These are phyloP conservation scores for Conomelus anceps DNA, from an alignment of 2,888 invertebrate genomes.

Conservation along the genomic window DNA sequence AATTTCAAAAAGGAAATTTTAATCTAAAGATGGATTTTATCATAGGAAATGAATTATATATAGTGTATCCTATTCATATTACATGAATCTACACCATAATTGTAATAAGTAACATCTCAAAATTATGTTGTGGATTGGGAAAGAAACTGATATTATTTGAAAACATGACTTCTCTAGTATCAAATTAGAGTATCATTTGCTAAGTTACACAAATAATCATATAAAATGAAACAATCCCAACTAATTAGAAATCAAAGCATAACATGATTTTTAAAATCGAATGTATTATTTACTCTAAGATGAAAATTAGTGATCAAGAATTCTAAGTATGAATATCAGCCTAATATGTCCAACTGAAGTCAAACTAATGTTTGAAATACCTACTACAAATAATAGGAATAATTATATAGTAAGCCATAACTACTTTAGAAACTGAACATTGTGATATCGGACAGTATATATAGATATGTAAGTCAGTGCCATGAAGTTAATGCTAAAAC, in stretches of 20 bases:
- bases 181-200: neutral
- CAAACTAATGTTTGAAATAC: neutral
- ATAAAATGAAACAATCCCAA: no score
- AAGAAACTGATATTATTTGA: neutral
- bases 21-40: neutral
- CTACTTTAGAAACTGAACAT: neutral
- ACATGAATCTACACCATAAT: neutral
- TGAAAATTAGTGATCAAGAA: no score
- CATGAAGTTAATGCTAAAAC: neutral
- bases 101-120: neutral
- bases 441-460: neutral
- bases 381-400: neutral
- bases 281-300: no score
- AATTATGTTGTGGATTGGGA: neutral
- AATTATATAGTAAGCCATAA: neutral
- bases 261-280: no score
- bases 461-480: neutral
- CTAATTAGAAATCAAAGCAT: no score
- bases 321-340: neutral
- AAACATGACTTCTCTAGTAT: neutral
- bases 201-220: no score
- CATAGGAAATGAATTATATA: no score
- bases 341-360: neutral
- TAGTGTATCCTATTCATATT: neutral
- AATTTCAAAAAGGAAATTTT: neutral